Conservation (phyloP, 2,888 invertebrate genomes). For the Serripes groenlandicus region DNA sequence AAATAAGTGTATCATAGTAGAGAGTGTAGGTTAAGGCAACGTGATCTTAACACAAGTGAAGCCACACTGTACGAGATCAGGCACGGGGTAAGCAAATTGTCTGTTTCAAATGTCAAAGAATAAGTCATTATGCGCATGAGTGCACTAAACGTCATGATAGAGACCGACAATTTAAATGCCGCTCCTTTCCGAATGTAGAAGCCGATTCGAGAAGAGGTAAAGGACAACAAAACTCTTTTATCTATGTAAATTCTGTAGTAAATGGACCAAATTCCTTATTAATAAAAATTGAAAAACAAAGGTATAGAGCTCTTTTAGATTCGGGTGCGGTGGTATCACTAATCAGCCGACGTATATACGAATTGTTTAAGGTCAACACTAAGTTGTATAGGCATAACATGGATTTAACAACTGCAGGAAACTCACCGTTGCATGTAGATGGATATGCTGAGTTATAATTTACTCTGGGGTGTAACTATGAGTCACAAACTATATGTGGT, state of each 20-base stretch:
- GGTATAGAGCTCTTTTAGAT: constrained; percentile 10
- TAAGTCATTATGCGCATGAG: too few relatives aligned
- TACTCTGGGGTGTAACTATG: constrained; percentile 3
- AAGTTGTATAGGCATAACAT: constrained; percentile 6
- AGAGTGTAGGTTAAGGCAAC: too few relatives aligned
- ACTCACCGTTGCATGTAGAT: constrained; percentile 15
- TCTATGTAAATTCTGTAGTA: neutral
- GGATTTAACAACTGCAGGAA: constrained; percentile 10
- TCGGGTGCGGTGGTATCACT: constrained; percentile 18
- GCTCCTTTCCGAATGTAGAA: constrained; percentile 7
- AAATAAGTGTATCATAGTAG: too few relatives aligned
- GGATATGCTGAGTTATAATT: too few relatives aligned
- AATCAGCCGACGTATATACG: constrained; percentile 3
- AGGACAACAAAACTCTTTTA: neutral
- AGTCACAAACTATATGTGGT: constrained; percentile 19
- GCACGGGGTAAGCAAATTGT: too few relatives aligned
- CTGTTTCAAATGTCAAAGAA: too few relatives aligned
- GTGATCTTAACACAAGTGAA: too few relatives aligned
- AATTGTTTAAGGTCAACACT: neutral
- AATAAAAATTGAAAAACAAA: constrained; percentile 30
- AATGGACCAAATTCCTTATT: constrained; percentile 22
- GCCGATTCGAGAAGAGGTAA: constrained; percentile 5
- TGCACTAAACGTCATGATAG: too few relatives aligned
- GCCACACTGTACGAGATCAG: too few relatives aligned
- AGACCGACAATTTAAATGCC: neutral